These are phyloP conservation scores for Latrodectus geometricus DNA, from an alignment of 1,140 invertebrate genomes.

Conservation along the genomic window DNA sequence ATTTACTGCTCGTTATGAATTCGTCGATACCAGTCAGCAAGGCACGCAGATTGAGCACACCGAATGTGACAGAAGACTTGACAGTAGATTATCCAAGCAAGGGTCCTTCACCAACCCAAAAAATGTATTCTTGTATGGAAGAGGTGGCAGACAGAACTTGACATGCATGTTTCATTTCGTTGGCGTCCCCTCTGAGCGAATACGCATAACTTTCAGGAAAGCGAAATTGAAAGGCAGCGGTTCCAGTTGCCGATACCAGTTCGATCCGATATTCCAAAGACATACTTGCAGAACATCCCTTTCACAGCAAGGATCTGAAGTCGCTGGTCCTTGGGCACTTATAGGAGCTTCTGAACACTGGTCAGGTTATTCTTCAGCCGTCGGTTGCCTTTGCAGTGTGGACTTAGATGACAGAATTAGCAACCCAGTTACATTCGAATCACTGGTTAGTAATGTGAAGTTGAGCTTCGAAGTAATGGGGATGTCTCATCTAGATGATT, in stretches of 20 bases:
- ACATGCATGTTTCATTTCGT: slow-evolving; percentile 61
- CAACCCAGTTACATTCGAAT: slow-evolving; percentile 31
- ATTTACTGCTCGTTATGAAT: slow-evolving; percentile 63
- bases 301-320: neutral
- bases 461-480: slow-evolving; percentile 78
- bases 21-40: slow-evolving; percentile 62
- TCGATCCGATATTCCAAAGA: slow-evolving; percentile 49
- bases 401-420: neutral
- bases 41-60: slow-evolving; percentile 60
- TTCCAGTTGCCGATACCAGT: slow-evolving; percentile 7
- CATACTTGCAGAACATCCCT: slow-evolving; percentile 37
- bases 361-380: slow-evolving; percentile 25
- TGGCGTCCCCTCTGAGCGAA: slow-evolving; percentile 53
- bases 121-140: slow-evolving; percentile 61
- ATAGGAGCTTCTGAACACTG: slow-evolving; percentile 45
- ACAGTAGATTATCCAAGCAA: slow-evolving; percentile 46
- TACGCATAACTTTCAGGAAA: slow-evolving; percentile 43
- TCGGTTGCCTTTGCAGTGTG: slow-evolving; percentile 35
- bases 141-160: slow-evolving; percentile 56
- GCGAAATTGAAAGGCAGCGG: slow-evolving; percentile 8
- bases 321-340: neutral
- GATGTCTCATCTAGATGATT: slow-evolving; percentile 87
- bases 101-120: slow-evolving; percentile 47
- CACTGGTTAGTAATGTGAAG: slow-evolving; percentile 76
- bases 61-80: slow-evolving; percentile 60